Base-by-base conservation (phyloP, 2,888 invertebrate species). In the Schrankia costaestrigalis region DNA sequence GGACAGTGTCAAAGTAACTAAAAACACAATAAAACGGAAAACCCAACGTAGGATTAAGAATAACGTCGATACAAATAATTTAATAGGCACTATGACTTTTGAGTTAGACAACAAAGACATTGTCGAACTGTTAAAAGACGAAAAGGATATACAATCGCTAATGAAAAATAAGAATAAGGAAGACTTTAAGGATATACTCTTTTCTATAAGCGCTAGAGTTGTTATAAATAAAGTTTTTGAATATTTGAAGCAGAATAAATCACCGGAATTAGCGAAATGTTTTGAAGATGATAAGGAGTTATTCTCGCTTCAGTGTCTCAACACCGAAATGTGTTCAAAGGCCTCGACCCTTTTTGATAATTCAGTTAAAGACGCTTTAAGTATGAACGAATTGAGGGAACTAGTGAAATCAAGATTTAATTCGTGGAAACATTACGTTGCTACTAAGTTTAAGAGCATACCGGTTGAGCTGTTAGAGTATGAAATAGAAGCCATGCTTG, bases 1-100 rank as follows among this genome's bases (percentile, higher is more conserved):
- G 15, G 86, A 86, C 54, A 74, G 56, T 26, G 70, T 85, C 8
- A 87, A 86, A 56, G 84, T 87, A 0, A 86, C 85, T 11, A 87
- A 87, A 31, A 82, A 84, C 35, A 85, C 82, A 18, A 70, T 78
- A 13, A 87, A 86, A 41, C 73, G 86, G 34, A 87, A 87, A 65
- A 71, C 71, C 2, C 78, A 65, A 15, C 70, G 78, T 52, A 78
- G 71, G 22, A 35, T 72, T 55, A 84, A 77, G 60, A 78, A 55
- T 50, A 77, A 68, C 13, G 10, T 65, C 11, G 79, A 82, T 3
- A 12, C 13, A 12, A 53, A 55, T 6, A 79, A 78, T 19, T 46
- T 71, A 1, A 58, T 79, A 47, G 72, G 74, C 0, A 75, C 77
- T 0, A 71, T 80, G 69, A 77, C 79, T 0, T 71, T 83, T 5